These are phyloP conservation scores for Artibeus jamaicensis DNA, from an alignment of 2,797 vertebrate genomes.

Conservation along the genomic window DNA sequence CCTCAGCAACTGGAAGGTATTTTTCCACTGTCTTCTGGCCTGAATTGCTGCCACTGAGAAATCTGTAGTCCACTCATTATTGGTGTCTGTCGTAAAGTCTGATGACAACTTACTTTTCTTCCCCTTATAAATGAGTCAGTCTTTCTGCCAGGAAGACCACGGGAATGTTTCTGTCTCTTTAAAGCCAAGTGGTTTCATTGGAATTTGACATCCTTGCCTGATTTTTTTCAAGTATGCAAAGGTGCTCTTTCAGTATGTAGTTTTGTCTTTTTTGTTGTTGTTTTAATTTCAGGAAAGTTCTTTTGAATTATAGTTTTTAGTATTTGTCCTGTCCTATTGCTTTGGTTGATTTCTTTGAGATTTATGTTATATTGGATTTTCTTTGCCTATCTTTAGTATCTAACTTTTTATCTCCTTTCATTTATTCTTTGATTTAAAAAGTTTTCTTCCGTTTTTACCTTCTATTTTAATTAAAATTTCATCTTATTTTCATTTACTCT, in stretches of 20 bases:
- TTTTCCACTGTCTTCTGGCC: not conserved
- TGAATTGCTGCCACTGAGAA: not conserved
- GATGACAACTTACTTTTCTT: constrained; percentile 4
- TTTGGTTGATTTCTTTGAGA: not conserved
- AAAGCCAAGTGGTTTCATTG: not conserved
- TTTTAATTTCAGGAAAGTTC: not conserved
- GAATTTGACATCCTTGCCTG: not conserved
- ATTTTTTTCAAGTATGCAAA: constrained; percentile 5
- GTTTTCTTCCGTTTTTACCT: not conserved
- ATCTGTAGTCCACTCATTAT: not conserved
- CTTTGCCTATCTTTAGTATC: not conserved
- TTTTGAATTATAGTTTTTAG: not conserved
- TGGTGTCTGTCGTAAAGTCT: not conserved
- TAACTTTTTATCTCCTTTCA: not conserved
- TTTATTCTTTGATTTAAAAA: not conserved
- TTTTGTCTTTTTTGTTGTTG: not conserved
- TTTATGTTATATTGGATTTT: not conserved
- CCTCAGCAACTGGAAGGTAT: not conserved
- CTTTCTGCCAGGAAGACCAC: not conserved
- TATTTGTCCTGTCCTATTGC: not conserved
- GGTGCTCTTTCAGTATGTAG: not conserved
- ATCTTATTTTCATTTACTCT: not conserved
- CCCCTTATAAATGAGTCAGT: not conserved
- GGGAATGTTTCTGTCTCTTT: not conserved
- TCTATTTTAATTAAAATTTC: not conserved